Base-by-base conservation (phyloP, 2,888 invertebrate species). In the Hydropsyche betteni region DNA sequence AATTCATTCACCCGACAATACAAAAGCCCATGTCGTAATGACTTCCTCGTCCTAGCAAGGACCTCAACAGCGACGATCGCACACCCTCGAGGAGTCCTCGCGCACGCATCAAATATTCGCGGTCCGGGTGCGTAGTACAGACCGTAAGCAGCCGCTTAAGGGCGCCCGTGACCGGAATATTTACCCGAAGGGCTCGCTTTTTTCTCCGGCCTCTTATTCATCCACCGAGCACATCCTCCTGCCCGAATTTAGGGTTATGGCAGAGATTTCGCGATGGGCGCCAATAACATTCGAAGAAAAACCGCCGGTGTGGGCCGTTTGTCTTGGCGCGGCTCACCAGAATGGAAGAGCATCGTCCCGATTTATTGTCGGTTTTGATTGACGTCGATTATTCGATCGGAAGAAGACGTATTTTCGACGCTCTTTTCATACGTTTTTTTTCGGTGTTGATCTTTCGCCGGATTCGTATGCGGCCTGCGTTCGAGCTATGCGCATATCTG, bases 61-160 rank as follows among this genome's bases (percentile, higher is more conserved):
- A 44, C 24, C 24, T 24, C 24, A 24, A 24, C 24, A 24, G 24
- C 24, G 3, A 10, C 10, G 44, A 6, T 44, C 3, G 10, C 6
- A 44, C 44, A 44, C 44, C 44, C 10, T 44, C 44, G 44, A 44
- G 7, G 44, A 44, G 44, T 38, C 38, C 38, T 69, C 50, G 34
- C 33, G 52, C 70, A 52, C 51, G 33, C 70, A 70, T 70, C 70
- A 72, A 72, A 72, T 72, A 72, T 72, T 72, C 72, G 58, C 55
- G 72, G 36, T n/a, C 51, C 16, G 71, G 69, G 52, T 16, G 24
- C 24, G 24, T 44, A 44, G 7, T 44, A 44, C 44, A 44, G 38
- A 34, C 72, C 38, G 16, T 72, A 72, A 72, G 72, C 72, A 38
- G 58, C 72, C 58, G 72, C 72, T 72, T 72, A 72, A 70, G 70